A percentile compares a stretch with the other conserved stretches of the same genome.
These are phyloP conservation scores for Diprion similis DNA, from an alignment of 1,140 invertebrate species.

Conservation along the genomic window DNA sequence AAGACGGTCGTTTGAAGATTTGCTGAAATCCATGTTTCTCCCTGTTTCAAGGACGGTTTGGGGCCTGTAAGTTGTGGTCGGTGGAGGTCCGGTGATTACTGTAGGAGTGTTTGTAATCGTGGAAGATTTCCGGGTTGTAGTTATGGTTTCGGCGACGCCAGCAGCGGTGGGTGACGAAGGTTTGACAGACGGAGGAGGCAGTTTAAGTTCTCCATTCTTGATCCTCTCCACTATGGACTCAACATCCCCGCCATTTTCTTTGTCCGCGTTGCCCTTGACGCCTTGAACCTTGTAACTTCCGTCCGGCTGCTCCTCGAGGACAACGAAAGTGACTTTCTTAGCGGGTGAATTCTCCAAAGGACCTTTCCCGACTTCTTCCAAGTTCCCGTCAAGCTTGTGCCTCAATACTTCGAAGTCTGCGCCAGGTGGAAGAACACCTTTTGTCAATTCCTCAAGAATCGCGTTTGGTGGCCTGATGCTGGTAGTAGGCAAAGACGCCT, in stretches of 20 bases:
- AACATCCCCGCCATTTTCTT: conserved; percentile 71
- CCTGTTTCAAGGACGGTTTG: conserved; percentile 10
- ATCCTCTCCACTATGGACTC: conserved; percentile 82
- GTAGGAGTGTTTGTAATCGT: conserved; percentile 18
- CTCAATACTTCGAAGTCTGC: conserved; percentile 79
- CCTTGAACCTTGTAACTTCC: conserved; percentile 84
- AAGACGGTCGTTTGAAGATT: conserved; percentile 33
- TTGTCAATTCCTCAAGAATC: conserved; percentile 77
- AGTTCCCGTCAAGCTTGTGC: conserved; percentile 72
- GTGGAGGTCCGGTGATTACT: conserved; percentile 22
- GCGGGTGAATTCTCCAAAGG: conserved; percentile 67
- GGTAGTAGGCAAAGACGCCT: conserved; percentile 50
- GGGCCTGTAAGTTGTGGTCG: neutral
- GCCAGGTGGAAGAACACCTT: conserved; percentile 77
- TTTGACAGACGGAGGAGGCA: conserved; percentile 69
- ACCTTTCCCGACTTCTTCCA: conserved; percentile 74
- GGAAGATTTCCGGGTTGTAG: neutral
- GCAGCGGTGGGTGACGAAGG: conserved; percentile 22
- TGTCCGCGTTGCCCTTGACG: conserved; percentile 75
- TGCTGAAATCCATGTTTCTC: neutral
- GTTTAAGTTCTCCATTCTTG: conserved; percentile 79
- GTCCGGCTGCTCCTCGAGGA: conserved; percentile 83
- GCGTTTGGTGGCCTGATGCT: conserved; percentile 63
- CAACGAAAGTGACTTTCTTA: conserved; percentile 85
- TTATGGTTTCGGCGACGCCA: conserved; percentile 9